Base-by-base conservation (phyloP, 2,113 vertebrate genomes). In the Paracanthobrama guichenoti region DNA sequence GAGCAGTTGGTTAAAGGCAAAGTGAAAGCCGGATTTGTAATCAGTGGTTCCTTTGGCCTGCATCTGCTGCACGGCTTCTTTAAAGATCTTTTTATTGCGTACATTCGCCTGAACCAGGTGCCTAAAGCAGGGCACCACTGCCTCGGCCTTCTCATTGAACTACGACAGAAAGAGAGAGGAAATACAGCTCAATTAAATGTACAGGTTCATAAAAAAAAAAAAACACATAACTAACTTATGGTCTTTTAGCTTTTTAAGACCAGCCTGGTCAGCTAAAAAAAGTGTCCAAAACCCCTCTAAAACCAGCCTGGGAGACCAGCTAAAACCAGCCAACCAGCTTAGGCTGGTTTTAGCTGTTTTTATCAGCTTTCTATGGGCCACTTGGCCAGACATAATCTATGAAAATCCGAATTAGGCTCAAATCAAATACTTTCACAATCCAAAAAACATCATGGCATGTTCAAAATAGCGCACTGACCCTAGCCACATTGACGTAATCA, bases 61-160 rank as follows among this genome's bases (percentile, higher is more conserved):
- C 98, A 99, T 99, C 75, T 96, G 95, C 89, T 96, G 94, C 81
- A 99, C 98, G 0, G 97, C 96, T 20, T 99, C 97, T 92, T 99
- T 99, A 91, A 99, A 98, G 90, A 99, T 97, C 91, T 98, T 99
- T 91, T 99, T 99, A 93, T 99, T 99, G 3, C 97, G 95, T 53
- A 99, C 96, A 20, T 99, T 99, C 80, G 98, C 98, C 91, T 99
- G 98, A 74, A 99, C 98, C 69, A 99, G 93, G 91, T 99, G 97
- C 81, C 94, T 97, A 93, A 99, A 99, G 91, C 98, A 99, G 0
- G 97, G 97, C 31, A 95, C 93, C 91, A 99, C 98, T 0, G 97
- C 97, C 87, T 97, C 96, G 0, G 98, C 98, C 92, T 98, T 99
- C 86, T 99, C 96, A 0, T 98, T 99, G 91, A 99, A 99, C 98